Conservation (phyloP, 35 echinoderm and acorn worm genomes). For the Heliocidaris tuberculata region DNA sequence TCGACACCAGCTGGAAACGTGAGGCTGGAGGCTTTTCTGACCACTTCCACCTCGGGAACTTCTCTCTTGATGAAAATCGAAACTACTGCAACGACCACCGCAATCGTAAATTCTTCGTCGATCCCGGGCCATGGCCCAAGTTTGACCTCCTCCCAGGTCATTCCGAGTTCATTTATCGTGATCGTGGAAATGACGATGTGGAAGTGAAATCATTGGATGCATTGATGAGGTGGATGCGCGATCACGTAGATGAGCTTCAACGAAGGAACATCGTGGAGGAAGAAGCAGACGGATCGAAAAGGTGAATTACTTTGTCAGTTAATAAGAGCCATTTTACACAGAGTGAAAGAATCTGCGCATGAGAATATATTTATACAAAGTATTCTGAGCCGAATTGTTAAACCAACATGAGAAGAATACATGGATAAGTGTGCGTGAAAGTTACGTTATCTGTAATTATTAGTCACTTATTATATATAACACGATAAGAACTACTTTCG, state of each 20-base stretch:
- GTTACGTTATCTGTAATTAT: too few relatives aligned
- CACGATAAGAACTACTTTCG: too few relatives aligned
- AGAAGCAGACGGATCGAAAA: not conserved
- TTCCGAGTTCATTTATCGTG: not conserved
- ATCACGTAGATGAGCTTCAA: conserved; percentile 4
- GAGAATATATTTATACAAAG: too few relatives aligned
- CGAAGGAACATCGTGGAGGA: not conserved
- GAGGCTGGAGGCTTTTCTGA: not conserved
- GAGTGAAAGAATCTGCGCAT: too few relatives aligned
- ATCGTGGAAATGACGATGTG: not conserved
- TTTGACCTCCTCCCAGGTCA: not conserved
- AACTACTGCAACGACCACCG: conserved; percentile 46
- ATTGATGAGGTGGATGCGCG: conserved; percentile 2
- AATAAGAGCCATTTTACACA: too few relatives aligned
- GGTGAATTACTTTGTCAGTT: not conserved
- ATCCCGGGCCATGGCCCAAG: not conserved
- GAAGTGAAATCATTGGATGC: conserved; percentile 19
- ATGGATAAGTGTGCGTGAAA: too few relatives aligned
- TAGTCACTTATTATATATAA: too few relatives aligned
- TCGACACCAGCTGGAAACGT: not conserved
- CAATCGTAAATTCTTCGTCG: conserved; percentile 40
- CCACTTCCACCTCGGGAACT: conserved; percentile 37
- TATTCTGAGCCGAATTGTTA: too few relatives aligned
- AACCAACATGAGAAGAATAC: too few relatives aligned
- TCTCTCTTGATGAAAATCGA: conserved; percentile 37